Evolutionary conservation across 1,140 invertebrate species (phyloP).

Genomic region (Babylonia areolata): DNA sequence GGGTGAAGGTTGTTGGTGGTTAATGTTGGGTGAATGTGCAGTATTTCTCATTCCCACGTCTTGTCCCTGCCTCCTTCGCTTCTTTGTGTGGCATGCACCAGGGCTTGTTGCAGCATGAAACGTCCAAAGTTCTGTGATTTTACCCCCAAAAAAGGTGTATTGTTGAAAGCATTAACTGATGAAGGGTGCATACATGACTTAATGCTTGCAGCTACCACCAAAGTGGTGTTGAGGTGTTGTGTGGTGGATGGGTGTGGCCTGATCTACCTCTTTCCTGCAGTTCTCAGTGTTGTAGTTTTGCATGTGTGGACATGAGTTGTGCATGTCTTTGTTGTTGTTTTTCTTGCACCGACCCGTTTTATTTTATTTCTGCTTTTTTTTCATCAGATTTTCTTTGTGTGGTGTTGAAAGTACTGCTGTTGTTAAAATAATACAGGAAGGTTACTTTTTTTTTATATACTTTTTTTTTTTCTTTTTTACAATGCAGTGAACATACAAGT

Average conservation of each 20-base stretch:
- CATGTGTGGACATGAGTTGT: background rate
- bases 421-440: too few species aligned
- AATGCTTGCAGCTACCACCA: too few species aligned
- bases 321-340: background rate
- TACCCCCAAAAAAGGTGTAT: background rate
- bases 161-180: background rate
- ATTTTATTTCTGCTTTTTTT: background rate
- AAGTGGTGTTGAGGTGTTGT: background rate
- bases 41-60: background rate
- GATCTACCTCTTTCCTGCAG: background rate
- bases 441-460: too few species aligned
- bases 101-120: background rate
- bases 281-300: background rate
- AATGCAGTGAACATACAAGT: too few species aligned
- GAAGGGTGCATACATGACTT: too few species aligned
- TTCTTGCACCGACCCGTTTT: background rate
- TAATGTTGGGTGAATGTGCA: background rate
- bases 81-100: background rate
- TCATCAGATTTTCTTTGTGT: too few species aligned
- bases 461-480: too few species aligned
- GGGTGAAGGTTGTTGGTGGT: slow-evolving; percentile 4
- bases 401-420: too few species aligned
- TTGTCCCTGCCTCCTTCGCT: background rate
- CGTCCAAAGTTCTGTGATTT: background rate
- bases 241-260: background rate